Evolutionary conservation across 2,888 invertebrate species (phyloP), one percentile per base, ranked within the genome.

Genomic region (Cepaea hortensis): DNA sequence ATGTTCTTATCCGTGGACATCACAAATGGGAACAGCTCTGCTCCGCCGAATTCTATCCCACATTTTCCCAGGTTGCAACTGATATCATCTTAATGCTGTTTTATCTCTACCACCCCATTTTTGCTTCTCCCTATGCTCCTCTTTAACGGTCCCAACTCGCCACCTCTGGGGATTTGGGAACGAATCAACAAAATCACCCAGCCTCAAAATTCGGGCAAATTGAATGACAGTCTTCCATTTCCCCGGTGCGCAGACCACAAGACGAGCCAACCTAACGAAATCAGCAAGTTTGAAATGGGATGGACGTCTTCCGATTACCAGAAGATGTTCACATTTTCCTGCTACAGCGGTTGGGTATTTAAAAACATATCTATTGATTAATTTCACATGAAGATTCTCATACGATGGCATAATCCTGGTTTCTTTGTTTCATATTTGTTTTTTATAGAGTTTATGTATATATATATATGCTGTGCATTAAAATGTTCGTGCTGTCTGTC

Each of bases 151-250:
- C 79, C 62, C 62, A 61, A 35, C 35, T 62, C 79, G 15, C 46
- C 23, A 62, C 6, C 79, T 62, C 79, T 62, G 62, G 79, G 62
- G 79, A 82, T n/a, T 23, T 18, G 18, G 20, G 55, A 82, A n/a
- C 72, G 35, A 68, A 82, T 82, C 73, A 82, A 73, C 55, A 82
- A 61, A 82, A 82, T 82, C 82, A 82, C 50, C 82, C 23, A 82
- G 73, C 72, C 82, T 82, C 72, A 72, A 82, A 82, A 82, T 72
- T 20, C 55, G n/a, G 70, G 55, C 82, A 82, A 82, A 82, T 82
- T 82, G 73, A 73, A 82, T 82, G 82, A 72, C 35, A 15, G 50
- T 82, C 55, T 61, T 23, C 82, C n/a, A 70, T 70, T 68, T 82
- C 82, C 82, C 82, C 55, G 11, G 72, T 35, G 82, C 13, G 50